These are phyloP conservation scores for Rhagoletis zephyria DNA, from an alignment of 1,140 invertebrate genomes.

Conservation along the genomic window DNA sequence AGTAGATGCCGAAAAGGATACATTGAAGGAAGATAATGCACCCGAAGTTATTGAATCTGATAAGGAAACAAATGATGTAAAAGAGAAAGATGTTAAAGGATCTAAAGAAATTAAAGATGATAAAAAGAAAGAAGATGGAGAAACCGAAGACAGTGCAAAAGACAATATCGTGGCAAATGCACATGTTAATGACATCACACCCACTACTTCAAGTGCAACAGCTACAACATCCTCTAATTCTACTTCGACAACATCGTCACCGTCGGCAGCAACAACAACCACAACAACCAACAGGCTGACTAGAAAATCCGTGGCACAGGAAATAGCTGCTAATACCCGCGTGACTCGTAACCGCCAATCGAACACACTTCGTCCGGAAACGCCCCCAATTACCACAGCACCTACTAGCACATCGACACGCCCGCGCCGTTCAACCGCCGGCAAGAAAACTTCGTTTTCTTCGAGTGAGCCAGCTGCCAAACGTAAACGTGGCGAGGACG, in stretches of 20 bases:
- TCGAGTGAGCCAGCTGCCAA: constrained; percentile 59
- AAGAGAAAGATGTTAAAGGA: constrained; percentile 57
- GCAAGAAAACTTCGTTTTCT: constrained; percentile 50
- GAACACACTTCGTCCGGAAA: constrained; percentile 58
- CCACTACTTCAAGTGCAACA: constrained; percentile 50
- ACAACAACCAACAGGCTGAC: constrained; percentile 65
- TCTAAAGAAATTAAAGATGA: constrained; percentile 55
- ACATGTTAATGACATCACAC: constrained; percentile 54
- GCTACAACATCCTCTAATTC: too few species aligned
- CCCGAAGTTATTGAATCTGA: not conserved
- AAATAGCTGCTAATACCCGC: constrained; percentile 63
- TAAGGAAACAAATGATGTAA: constrained; percentile 41
- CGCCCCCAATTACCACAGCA: constrained; percentile 49
- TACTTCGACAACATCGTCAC: too few species aligned
- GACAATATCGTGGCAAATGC: constrained; percentile 38
- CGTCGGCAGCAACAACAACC: constrained; percentile 56
- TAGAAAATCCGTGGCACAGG: constrained; percentile 69
- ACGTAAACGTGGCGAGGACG: constrained; percentile 66
- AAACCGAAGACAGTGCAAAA: not conserved
- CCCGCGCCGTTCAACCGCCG: constrained; percentile 57
- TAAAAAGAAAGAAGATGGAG: constrained; percentile 59
- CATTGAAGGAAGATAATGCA: constrained; percentile 56
- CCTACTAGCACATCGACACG: constrained; percentile 51
- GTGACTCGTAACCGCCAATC: constrained; percentile 68
- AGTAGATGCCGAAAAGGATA: constrained; percentile 57